Evolutionary conservation across 2,113 vertebrate species (phyloP).

Genomic region (Amblyopsis rosae): DNA sequence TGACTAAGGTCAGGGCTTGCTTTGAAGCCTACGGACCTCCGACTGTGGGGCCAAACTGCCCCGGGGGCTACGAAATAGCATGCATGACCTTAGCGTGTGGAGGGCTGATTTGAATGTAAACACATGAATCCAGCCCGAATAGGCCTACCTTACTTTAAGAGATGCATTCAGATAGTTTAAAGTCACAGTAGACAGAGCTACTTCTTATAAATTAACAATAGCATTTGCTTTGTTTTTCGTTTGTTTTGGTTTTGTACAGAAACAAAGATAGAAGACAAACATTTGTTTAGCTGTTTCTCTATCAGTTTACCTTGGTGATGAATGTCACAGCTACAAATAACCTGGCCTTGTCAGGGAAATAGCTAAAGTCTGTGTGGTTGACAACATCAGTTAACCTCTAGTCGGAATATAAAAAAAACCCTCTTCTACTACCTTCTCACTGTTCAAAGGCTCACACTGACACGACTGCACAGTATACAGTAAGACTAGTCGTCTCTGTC

Average conservation of each 20-base stretch:
- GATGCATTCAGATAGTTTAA: not conserved
- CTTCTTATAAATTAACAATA: too few species aligned
- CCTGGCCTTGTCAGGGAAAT: too few species aligned
- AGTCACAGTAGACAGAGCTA: not conserved
- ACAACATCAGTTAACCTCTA: too few species aligned
- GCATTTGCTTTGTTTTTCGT: too few species aligned
- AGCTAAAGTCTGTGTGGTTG: too few species aligned
- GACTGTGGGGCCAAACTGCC: constrained; percentile 43
- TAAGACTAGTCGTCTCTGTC: not conserved
- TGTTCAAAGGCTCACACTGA: not conserved
- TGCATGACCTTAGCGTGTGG: constrained; percentile 42
- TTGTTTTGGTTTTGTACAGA: too few species aligned
- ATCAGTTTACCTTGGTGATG: not conserved
- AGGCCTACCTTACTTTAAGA: constrained; percentile 17
- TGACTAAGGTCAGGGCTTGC: constrained; percentile 21
- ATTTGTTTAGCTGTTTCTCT: not conserved
- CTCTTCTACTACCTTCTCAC: too few species aligned
- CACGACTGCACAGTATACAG: not conserved
- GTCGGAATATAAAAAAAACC: too few species aligned
- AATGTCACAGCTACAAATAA: too few species aligned
- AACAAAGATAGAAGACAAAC: too few species aligned
- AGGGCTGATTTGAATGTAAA: constrained; percentile 15
- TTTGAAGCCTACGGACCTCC: constrained; percentile 53
- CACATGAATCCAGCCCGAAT: constrained; percentile 9
- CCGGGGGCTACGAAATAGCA: constrained; percentile 19